A percentile compares a stretch with the other conserved stretches of the same genome.
These are phyloP conservation scores for Apodemia duryi DNA, from an alignment of 2,888 invertebrate genomes.

Conservation along the genomic window DNA sequence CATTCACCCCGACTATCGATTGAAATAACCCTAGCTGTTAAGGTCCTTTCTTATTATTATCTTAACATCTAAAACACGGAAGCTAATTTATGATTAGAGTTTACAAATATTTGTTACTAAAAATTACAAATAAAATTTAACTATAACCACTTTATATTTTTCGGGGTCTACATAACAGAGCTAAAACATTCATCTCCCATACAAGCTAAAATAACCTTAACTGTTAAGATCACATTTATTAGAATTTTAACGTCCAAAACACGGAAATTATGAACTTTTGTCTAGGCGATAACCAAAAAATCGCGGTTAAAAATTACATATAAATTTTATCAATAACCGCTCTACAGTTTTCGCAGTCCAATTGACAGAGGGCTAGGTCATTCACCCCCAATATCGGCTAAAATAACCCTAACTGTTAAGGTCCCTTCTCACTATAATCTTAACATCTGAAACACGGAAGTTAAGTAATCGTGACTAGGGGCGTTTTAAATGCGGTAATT, in stretches of 20 bases:
- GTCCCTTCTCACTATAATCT: slow-evolving; percentile 48
- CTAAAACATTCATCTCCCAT: too few species aligned
- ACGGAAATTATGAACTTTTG: too few species aligned
- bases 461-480: slow-evolving; percentile 30
- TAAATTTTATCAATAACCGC: background rate
- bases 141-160: too few species aligned
- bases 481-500: slow-evolving; percentile 30
- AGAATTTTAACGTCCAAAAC: too few species aligned
- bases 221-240: too few species aligned
- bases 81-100: slow-evolving; percentile 18
- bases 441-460: slow-evolving; percentile 37
- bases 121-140: too few species aligned
- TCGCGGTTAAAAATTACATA: too few species aligned
- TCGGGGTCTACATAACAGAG: too few species aligned
- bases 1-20: slow-evolving; percentile 46
- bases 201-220: too few species aligned
- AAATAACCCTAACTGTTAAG: slow-evolving; percentile 48
- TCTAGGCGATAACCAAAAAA: too few species aligned
- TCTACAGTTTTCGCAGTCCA: slow-evolving; percentile 33
- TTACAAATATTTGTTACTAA: too few species aligned
- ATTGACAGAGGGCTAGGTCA: slow-evolving; percentile 47
- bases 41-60: slow-evolving; percentile 46
- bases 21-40: slow-evolving; percentile 47
- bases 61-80: slow-evolving; percentile 38
- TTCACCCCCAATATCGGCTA: slow-evolving; percentile 46